Evolutionary conservation across 2,797 vertebrate genomes (phyloP), one percentile per base, ranked within the genome.

Genomic region (Ficedula albicollis): DNA sequence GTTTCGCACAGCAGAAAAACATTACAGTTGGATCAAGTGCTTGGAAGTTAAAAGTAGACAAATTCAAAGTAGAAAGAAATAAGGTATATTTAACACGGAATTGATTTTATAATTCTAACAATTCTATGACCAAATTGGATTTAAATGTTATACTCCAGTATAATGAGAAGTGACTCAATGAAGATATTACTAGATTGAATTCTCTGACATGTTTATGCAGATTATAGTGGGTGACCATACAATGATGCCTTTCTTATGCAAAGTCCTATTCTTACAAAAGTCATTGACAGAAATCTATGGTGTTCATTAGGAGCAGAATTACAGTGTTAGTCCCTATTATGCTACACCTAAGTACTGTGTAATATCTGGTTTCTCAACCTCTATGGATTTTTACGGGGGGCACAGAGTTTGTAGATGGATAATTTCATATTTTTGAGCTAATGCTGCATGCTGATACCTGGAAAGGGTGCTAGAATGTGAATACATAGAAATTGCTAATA

Each of bases 221-320:
- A 64, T 87, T 91, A 56, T 38, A 63, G 11, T 54, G 21, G 59
- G 51, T 73, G 58, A 81, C 79, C 48, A 36, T 30, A 51, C 43
- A 95, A 76, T 62, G 46, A 51, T 72, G 51, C 49, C 39, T 78
- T 85, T 93, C 49, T 89, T 55, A 93, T 87, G 73, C 79, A 81
- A 92, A 92, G 48, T 59, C 20, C 34, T 74, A 10, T 60, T 92
- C 25, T 89, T 75, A 41, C 9, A 74, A 14, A 84, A 90, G 16
- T 43, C 56, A 6, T 36, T 68, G n/a, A 60, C 22, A 39, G 49
- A 64, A 85, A 1, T 4, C 13, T n/a, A 7, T 43, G 22, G 43
- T 51, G 43, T 38, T 89, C 72, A 48, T 79, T 68, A 75, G 76
- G 8, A 91, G 11, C 20, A 89, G 46, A 87, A 96, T 29, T 73